phyloP scores from a whole-genome alignment of 2,113 vertebrate genomes.

The Labeo rohita region DNA sequence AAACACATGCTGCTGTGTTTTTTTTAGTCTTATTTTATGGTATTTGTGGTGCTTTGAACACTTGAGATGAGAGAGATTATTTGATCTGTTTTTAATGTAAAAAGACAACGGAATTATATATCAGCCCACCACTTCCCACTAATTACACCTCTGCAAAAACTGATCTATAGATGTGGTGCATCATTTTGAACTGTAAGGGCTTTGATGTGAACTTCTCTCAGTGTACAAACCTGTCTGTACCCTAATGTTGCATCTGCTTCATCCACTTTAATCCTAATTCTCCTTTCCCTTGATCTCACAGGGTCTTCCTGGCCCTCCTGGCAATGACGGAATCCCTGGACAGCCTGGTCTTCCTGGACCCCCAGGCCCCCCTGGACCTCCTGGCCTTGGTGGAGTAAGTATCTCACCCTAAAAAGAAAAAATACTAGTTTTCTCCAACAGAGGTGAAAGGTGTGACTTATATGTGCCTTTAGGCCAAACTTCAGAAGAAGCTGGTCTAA shows the following conservation, averaged over 20 bases:
- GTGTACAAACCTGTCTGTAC: neutral
- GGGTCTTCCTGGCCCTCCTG: conserved; percentile 85
- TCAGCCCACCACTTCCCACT: neutral
- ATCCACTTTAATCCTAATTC: conserved; percentile 7
- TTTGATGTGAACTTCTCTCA: neutral
- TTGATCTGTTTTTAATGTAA: neutral
- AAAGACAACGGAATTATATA: neutral
- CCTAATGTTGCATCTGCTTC: neutral
- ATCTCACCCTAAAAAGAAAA: conserved; percentile 15
- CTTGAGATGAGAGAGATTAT: neutral
- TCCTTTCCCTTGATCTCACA: conserved; percentile 56
- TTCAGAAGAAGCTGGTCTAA: neutral
- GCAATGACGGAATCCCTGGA: conserved; percentile 89
- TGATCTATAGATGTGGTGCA: neutral
- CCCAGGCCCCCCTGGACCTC: conserved; percentile 88
- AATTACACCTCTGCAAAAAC: conserved; percentile 3
- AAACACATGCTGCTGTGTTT: neutral
- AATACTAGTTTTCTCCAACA: neutral
- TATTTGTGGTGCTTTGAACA: neutral
- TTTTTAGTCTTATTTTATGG: neutral
- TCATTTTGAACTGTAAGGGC: neutral
- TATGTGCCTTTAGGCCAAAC: neutral
- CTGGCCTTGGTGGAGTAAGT: conserved; percentile 96
- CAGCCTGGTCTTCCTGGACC: conserved; percentile 85
- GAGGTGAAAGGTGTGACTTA: neutral